Evolutionary conservation across 2,113 vertebrate species (phyloP).

Genomic region (Phrynocephalus versicolor): DNA sequence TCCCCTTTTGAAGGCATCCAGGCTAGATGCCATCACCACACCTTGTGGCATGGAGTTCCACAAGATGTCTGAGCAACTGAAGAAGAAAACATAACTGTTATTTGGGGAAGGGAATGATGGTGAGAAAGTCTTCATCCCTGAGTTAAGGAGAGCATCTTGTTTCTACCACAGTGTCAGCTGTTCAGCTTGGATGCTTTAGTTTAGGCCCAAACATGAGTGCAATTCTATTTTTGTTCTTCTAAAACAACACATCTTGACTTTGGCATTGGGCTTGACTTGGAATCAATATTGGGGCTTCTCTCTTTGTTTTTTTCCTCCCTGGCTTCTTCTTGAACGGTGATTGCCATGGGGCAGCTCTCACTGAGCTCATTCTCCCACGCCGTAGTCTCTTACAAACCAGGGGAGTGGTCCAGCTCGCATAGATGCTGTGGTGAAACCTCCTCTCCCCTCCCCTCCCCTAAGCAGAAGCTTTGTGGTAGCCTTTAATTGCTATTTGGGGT

Average conservation of each 20-base stretch:
- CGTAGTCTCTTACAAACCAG: slow-evolving; percentile 58
- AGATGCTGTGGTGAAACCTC: too few relatives aligned
- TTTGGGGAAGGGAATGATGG: background rate
- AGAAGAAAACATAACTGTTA: background rate
- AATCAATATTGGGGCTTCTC: slow-evolving; percentile 1
- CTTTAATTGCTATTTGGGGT: slow-evolving; percentile 69
- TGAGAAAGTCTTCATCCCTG: background rate
- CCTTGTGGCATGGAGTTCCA: too few relatives aligned
- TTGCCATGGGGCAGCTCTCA: slow-evolving; percentile 45
- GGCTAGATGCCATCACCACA: too few relatives aligned
- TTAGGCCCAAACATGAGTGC: slow-evolving; percentile 13
- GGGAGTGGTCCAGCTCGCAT: slow-evolving; percentile 59
- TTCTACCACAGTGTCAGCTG: background rate
- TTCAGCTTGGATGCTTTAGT: background rate
- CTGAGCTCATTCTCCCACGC: slow-evolving; percentile 59
- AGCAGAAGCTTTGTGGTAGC: slow-evolving; percentile 55
- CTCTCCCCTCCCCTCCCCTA: slow-evolving; percentile 66
- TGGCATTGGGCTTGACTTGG: slow-evolving; percentile 23
- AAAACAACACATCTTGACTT: slow-evolving; percentile 49
- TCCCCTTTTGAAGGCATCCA: too few relatives aligned
- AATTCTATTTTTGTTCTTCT: slow-evolving; percentile 31
- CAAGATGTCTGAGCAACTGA: background rate
- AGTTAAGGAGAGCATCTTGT: background rate
- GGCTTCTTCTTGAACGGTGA: slow-evolving; percentile 41
- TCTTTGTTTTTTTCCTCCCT: background rate